These are phyloP conservation scores for Sarcophaga rosellei DNA, from an alignment of 2,888 invertebrate genomes.

Conservation along the genomic window DNA sequence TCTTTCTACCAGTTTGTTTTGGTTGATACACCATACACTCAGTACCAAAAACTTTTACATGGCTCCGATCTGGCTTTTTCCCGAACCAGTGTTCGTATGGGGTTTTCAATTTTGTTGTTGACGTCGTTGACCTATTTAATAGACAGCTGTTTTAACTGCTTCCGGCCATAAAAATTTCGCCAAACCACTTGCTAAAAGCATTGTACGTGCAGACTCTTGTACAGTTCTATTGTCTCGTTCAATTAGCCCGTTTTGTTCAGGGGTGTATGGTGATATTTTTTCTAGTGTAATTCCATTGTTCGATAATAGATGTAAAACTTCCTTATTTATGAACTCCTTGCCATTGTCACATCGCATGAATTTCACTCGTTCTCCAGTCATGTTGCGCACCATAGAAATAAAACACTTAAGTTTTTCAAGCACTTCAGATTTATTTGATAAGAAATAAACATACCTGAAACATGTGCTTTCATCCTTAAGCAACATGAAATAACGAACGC, in stretches of 20 bases:
- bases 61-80: slow-evolving; percentile 65
- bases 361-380: slow-evolving; percentile 48
- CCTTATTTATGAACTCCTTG: slow-evolving; percentile 44
- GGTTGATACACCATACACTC: slow-evolving; percentile 55
- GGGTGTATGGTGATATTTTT: slow-evolving; percentile 55
- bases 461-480: slow-evolving; percentile 65
- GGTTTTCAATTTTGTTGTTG: slow-evolving; percentile 21
- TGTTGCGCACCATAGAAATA: slow-evolving; percentile 42
- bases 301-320: slow-evolving; percentile 12
- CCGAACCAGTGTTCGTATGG: slow-evolving; percentile 60
- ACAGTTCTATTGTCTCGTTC: slow-evolving; percentile 48
- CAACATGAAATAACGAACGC: slow-evolving; percentile 65
- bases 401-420: slow-evolving; percentile 37
- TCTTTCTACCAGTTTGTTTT: slow-evolving; percentile 56
- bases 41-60: slow-evolving; percentile 61
- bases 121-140: slow-evolving; percentile 72
- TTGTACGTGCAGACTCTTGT: slow-evolving; percentile 59
- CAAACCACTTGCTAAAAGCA: slow-evolving; percentile 65
- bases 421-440: slow-evolving; percentile 49
- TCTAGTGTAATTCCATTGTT: slow-evolving; percentile 42
- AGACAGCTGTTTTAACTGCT: slow-evolving; percentile 75
- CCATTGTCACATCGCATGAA: slow-evolving; percentile 40
- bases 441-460: slow-evolving; percentile 56
- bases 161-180: slow-evolving; percentile 76
- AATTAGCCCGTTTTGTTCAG: slow-evolving; percentile 47